Base-by-base conservation (phyloP, 1,140 invertebrate species). In the Heliconius hermathena region DNA sequence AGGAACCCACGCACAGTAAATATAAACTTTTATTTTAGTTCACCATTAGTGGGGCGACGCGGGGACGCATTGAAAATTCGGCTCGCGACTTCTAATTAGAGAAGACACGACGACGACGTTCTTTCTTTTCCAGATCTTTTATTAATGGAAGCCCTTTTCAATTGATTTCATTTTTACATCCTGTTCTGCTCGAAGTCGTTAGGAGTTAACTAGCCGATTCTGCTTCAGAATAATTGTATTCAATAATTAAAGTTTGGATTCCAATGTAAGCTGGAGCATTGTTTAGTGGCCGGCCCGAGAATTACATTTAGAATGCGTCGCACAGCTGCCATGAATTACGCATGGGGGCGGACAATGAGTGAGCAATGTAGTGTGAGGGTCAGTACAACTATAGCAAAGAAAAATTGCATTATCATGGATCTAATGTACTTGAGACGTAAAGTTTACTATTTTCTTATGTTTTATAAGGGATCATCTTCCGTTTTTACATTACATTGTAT, bases 1-100 rank as follows among this genome's bases (percentile, higher is more conserved):
- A 87, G 89, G 84, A 71, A 60, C 85, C 87, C 85, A 93, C 90
- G 90, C 90, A 93, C 88, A 90, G 88, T 92, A 94, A 93, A 93
- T 92, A 93, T 90, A 94, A 94, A 93, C 91, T 93, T 94, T 94
- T 93, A 92, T 93, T 93, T 90, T 86, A 91, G 84, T 90, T 83
- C 84, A 79, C 89, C 90, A 90, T 92, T 90, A 91, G 87, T 87
- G 84, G 85, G 85, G 83, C 75, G 82, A 81, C 80, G 83, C 82
- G 79, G 83, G 76, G 84, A 86, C 82, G 84, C 88, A 92, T 91
- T 93, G 90, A 88, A 90, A 91, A 93, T 93, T 93, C 91, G 90
- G 90, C 84, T 89, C 89, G 88, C 89, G 87, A 91, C 88, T 93
- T 90, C 90, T 94, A 94, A 94, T 94, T 94, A 93, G 87, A 89